Evolutionary conservation across 2,113 vertebrate species (phyloP).

Genomic region (Trematomus loennbergii): DNA sequence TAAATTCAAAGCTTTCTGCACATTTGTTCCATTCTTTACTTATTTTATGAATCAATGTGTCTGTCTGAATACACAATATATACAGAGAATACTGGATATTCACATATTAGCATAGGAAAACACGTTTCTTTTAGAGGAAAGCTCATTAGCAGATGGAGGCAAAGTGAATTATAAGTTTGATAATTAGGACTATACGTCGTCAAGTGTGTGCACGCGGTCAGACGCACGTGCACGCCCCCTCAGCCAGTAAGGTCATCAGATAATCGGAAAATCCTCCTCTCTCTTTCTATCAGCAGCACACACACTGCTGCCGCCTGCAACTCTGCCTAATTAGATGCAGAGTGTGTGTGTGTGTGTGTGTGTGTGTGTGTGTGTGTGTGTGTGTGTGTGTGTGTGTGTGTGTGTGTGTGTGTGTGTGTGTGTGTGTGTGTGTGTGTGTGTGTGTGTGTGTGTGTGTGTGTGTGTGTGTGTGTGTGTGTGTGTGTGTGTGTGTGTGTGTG

Average conservation of each 20-base stretch:
- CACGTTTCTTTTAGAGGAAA: not conserved
- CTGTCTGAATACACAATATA: not conserved
- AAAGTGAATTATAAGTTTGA: conserved; percentile 30
- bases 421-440: too few species aligned
- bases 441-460: too few species aligned
- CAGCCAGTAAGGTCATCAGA: conserved; percentile 70
- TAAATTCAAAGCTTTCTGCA: not conserved
- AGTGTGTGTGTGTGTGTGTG: too few species aligned
- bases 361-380: too few species aligned
- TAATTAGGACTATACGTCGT: conserved; percentile 5
- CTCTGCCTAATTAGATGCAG: conserved; percentile 9
- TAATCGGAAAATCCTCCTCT: conserved; percentile 73
- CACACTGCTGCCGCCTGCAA: conserved; percentile 9
- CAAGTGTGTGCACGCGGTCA: not conserved
- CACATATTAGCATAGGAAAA: not conserved
- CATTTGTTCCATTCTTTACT: too few species aligned
- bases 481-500: too few species aligned
- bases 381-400: too few species aligned
- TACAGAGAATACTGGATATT: not conserved
- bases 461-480: too few species aligned
- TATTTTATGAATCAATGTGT: not conserved
- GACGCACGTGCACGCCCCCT: conserved; percentile 9
- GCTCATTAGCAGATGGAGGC: not conserved
- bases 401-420: too few species aligned
- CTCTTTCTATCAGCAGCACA: conserved; percentile 9